These are phyloP conservation scores for Myotis myotis DNA, from an alignment of 2,797 vertebrate species.

Conservation along the genomic window DNA sequence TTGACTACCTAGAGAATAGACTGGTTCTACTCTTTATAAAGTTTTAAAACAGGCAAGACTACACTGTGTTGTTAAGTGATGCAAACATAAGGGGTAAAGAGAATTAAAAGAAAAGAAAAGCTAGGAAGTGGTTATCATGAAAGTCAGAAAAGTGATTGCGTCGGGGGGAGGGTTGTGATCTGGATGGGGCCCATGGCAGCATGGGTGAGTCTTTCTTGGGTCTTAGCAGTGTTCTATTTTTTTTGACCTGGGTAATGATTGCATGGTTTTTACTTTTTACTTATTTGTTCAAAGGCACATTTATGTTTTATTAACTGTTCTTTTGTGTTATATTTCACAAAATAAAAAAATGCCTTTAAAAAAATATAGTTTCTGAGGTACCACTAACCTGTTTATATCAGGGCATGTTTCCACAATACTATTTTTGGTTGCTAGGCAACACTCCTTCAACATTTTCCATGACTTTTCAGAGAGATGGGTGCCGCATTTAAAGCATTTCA, in stretches of 20 bases:
- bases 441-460: neutral
- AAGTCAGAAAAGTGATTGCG: neutral
- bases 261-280: neutral
- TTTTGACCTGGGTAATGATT: neutral
- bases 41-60: neutral
- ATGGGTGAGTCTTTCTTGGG: neutral
- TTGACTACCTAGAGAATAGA: neutral
- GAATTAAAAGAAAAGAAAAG: neutral
- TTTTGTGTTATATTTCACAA: neutral
- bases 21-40: neutral
- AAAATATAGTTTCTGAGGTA: neutral
- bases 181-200: accelerated
- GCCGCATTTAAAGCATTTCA: neutral
- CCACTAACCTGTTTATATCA: neutral
- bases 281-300: neutral
- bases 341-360: neutral
- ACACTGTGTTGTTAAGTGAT: neutral
- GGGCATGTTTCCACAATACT: neutral
- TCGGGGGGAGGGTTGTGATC: no score
- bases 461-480: neutral
- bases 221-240: neutral
- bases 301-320: neutral
- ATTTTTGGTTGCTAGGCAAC: neutral
- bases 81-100: neutral
- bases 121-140: neutral